Conservation (phyloP, 2,113 vertebrate genomes). For the Tinamus guttatus region DNA sequence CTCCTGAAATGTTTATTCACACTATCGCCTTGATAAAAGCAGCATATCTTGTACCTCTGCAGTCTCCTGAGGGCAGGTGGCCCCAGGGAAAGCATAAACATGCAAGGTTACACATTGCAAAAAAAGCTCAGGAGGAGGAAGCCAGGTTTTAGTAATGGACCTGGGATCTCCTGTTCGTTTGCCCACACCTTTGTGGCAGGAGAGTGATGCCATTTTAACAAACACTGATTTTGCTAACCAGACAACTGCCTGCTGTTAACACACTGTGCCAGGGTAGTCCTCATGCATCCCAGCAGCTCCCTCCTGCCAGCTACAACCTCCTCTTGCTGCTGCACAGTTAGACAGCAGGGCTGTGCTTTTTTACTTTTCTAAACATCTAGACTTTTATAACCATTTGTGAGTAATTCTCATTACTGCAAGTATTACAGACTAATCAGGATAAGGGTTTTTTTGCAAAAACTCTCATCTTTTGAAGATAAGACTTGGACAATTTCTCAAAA, state of each 20-base stretch:
- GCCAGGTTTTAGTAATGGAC: not conserved
- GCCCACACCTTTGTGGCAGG: not conserved
- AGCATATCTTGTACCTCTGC: not conserved
- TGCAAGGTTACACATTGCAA: not conserved
- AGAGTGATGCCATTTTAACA: not conserved
- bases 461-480: not conserved
- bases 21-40: not conserved
- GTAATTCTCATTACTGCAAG: not conserved
- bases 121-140: not conserved
- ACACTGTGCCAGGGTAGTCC: not conserved
- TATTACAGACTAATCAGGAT: not conserved
- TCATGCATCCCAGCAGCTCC: not conserved
- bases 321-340: not conserved
- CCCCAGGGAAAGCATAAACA: not conserved
- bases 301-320: not conserved
- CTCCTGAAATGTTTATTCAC: not conserved
- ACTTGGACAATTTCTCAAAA: not conserved
- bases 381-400: not conserved
- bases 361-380: not conserved
- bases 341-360: not conserved
- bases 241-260: fast-evolving
- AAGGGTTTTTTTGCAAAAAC: not conserved
- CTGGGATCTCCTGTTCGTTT: not conserved
- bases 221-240: not conserved
- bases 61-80: not conserved